A percentile compares a stretch with the other conserved stretches of the same genome.
Evolutionary conservation across 2,113 vertebrate species (phyloP).

Genomic region (Tonatia bakeri): DNA sequence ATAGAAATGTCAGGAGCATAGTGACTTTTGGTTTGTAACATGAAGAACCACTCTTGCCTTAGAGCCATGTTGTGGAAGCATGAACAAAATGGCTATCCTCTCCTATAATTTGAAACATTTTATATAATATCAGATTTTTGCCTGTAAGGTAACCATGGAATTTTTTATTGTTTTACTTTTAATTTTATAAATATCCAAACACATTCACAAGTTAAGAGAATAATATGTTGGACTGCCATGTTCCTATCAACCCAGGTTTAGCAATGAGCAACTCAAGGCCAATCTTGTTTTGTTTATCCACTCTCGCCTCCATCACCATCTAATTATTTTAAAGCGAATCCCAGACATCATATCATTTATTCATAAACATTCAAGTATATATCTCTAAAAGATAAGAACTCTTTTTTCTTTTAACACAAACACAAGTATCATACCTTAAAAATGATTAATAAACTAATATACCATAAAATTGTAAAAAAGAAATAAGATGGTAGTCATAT

Average conservation of each 20-base stretch:
- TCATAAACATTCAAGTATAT: neutral
- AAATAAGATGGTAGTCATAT: neutral
- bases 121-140: neutral
- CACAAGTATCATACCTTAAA: neutral
- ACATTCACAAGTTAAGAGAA: neutral
- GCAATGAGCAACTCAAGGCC: neutral
- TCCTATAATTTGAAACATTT: neutral
- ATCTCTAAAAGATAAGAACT: neutral
- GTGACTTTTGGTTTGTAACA: neutral
- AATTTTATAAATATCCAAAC: constrained; percentile 3
- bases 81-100: neutral
- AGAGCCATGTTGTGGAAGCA: neutral
- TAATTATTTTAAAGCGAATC: neutral
- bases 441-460: neutral
- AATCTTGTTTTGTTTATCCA: neutral
- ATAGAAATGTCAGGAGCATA: neutral
- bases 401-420: neutral
- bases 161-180: neutral
- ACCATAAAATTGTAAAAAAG: neutral
- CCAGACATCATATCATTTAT: neutral
- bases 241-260: neutral
- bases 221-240: neutral
- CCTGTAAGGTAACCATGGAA: neutral
- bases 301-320: neutral
- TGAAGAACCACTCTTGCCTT: neutral